These are phyloP conservation scores for Ophion ellenae DNA, from an alignment of 2,888 invertebrate species.

Conservation along the genomic window DNA sequence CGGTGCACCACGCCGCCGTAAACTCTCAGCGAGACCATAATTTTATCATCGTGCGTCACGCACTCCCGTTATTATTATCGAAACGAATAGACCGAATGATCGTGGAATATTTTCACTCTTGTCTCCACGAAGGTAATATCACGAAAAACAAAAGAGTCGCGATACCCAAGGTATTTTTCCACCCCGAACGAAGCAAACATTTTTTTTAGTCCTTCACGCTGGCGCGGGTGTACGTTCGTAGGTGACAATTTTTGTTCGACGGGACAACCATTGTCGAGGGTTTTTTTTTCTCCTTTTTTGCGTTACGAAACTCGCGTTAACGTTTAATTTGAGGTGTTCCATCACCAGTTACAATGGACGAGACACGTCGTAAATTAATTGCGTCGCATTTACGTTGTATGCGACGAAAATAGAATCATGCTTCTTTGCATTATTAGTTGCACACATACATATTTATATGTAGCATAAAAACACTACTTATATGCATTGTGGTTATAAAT, in stretches of 20 bases:
- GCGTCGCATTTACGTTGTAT: conserved; percentile 11
- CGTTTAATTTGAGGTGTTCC: background rate
- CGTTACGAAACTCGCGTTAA: background rate
- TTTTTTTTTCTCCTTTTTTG: background rate
- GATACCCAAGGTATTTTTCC: background rate
- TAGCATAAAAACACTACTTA: too few species aligned
- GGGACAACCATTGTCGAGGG: background rate
- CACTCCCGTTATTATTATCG: background rate
- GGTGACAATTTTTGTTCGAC: background rate
- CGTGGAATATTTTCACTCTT: background rate
- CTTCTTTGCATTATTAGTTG: too few species aligned
- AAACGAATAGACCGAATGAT: background rate
- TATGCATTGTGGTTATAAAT: too few species aligned
- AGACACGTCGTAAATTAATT: conserved; percentile 6
- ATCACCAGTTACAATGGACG: background rate
- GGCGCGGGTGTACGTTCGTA: too few species aligned
- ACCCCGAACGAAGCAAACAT: background rate
- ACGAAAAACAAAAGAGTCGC: background rate
- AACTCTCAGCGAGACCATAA: conserved; percentile 23
- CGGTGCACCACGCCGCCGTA: background rate
- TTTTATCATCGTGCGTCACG: background rate
- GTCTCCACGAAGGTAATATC: background rate
- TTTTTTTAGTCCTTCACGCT: too few species aligned
- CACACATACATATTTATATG: too few species aligned
- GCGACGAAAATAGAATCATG: background rate